These are phyloP conservation scores for Avahi laniger DNA, from an alignment of 2,797 vertebrate species.

Conservation along the genomic window DNA sequence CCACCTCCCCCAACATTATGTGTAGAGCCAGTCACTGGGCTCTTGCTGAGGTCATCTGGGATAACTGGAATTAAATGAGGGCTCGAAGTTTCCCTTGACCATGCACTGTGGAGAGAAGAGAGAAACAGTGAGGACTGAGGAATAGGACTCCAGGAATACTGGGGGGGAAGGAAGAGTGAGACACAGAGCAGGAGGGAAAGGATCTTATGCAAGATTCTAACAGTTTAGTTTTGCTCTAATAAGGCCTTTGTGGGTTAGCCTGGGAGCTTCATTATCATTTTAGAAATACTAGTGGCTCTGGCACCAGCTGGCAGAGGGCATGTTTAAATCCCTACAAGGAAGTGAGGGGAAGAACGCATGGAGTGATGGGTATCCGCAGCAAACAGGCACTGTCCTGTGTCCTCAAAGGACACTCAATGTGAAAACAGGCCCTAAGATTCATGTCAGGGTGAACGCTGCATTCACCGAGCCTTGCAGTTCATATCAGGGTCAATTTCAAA, in stretches of 20 bases:
- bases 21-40: background rate
- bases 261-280: background rate
- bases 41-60: background rate
- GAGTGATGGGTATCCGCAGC: background rate
- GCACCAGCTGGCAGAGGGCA: background rate
- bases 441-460: background rate
- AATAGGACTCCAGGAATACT: background rate
- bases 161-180: background rate
- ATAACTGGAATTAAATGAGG: background rate
- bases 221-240: background rate
- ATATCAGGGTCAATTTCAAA: background rate
- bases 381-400: background rate
- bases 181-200: background rate
- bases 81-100: background rate
- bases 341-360: background rate
- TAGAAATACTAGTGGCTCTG: background rate
- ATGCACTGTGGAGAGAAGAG: background rate
- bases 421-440: background rate
- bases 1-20: background rate
- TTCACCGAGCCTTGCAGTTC: background rate
- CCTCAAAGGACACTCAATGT: background rate
- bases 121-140: background rate
- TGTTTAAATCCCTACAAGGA: background rate
- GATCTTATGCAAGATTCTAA: background rate
- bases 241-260: background rate